phyloP scores from a whole-genome alignment of 2,888 invertebrate genomes.

The Lithophane semibrunnea region DNA sequence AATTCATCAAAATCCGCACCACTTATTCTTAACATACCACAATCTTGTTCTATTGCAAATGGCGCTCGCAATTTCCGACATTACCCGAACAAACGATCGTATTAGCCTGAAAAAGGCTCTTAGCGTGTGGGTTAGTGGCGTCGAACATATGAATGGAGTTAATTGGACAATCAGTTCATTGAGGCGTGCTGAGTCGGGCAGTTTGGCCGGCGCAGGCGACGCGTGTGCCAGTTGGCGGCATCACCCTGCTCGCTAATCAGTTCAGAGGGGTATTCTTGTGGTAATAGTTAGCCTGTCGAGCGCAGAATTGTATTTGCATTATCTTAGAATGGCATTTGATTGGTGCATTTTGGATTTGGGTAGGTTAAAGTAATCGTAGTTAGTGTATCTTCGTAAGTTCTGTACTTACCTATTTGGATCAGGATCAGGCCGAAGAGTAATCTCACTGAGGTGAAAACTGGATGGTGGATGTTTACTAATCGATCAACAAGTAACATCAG shows the following conservation, averaged over 20 bases:
- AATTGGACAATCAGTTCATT: slow-evolving; percentile 87
- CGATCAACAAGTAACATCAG: not conserved
- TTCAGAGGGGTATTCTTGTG: slow-evolving; percentile 74
- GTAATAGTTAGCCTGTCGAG: slow-evolving; percentile 64
- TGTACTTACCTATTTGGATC: not conserved
- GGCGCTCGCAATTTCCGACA: slow-evolving; percentile 74
- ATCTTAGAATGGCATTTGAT: slow-evolving; percentile 32
- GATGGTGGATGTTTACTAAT: not conserved
- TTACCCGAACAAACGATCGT: slow-evolving; percentile 75
- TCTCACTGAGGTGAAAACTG: not conserved
- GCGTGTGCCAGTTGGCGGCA: slow-evolving; percentile 86
- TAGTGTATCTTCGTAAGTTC: not conserved
- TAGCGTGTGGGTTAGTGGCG: slow-evolving; percentile 75
- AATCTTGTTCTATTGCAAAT: slow-evolving; percentile 53
- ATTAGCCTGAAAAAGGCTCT: slow-evolving; percentile 80
- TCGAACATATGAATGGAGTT: slow-evolving; percentile 87
- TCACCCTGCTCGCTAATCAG: slow-evolving; percentile 80
- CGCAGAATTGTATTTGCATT: slow-evolving; percentile 52
- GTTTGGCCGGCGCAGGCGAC: slow-evolving; percentile 81
- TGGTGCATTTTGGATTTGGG: slow-evolving; percentile 3
- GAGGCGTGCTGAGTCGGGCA: slow-evolving; percentile 82
- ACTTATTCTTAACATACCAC: slow-evolving; percentile 53
- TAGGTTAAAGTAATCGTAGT: not conserved
- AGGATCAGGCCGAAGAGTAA: not conserved
- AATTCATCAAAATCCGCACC: slow-evolving; percentile 33